Conservation (phyloP, 2,888 invertebrate species). For the Orthonevra nobilis region DNA sequence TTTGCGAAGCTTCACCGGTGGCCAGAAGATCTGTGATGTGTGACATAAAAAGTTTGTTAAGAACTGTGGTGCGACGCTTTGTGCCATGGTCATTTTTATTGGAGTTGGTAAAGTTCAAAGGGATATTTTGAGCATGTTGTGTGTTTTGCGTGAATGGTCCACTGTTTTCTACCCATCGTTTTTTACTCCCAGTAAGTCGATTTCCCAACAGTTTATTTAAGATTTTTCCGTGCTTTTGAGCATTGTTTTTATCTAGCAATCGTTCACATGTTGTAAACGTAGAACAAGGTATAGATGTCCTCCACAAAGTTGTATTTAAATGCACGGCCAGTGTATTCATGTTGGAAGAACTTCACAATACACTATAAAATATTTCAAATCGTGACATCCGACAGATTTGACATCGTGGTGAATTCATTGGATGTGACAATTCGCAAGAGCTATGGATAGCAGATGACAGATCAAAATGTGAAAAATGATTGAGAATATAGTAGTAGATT, state of each 20-base stretch:
- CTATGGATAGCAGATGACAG: too few relatives aligned
- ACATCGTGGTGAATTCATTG: too few relatives aligned
- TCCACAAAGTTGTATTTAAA: not conserved
- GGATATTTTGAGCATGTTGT: slow-evolving; percentile 22
- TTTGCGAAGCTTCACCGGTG: slow-evolving; percentile 84
- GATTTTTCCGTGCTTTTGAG: slow-evolving; percentile 77
- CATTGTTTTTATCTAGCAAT: too few relatives aligned
- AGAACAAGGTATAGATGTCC: slow-evolving; percentile 11
- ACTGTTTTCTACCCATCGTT: slow-evolving; percentile 75
- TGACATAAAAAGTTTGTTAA: slow-evolving; percentile 91
- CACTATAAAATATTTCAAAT: too few relatives aligned
- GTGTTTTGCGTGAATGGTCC: slow-evolving; percentile 69
- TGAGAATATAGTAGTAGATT: too few relatives aligned
- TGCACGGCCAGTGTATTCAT: slow-evolving; percentile 33
- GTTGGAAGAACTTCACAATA: too few relatives aligned
- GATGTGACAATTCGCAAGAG: too few relatives aligned
- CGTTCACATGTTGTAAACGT: too few relatives aligned
- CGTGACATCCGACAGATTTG: too few relatives aligned
- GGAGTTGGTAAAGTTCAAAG: slow-evolving; percentile 28
- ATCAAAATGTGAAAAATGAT: too few relatives aligned
- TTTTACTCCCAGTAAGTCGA: slow-evolving; percentile 76
- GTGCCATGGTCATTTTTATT: slow-evolving; percentile 37
- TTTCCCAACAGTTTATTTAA: slow-evolving; percentile 77
- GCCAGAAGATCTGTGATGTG: slow-evolving; percentile 89
- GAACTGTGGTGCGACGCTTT: slow-evolving; percentile 83